phyloP scores from a whole-genome alignment of 2,888 invertebrate genomes.

The Eubasilissa splendida region DNA sequence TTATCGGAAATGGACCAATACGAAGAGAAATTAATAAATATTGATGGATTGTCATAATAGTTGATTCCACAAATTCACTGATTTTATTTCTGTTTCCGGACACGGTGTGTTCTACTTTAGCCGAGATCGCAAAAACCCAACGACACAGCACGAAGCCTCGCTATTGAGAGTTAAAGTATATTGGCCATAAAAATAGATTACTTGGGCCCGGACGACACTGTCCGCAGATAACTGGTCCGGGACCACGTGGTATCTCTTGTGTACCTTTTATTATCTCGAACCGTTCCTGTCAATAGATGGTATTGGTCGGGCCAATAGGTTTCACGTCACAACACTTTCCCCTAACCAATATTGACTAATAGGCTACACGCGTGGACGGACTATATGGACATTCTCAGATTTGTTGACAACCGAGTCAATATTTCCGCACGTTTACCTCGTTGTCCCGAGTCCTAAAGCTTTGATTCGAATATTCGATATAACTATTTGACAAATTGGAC shows the following conservation, averaged over 20 bases:
- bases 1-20: too few species aligned
- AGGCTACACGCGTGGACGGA: not conserved
- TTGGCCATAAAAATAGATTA: constrained; percentile 34
- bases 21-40: constrained; percentile 13
- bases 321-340: not conserved
- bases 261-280: constrained; percentile 8
- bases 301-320: constrained; percentile 13
- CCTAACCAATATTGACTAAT: constrained; percentile 26
- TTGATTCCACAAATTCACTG: not conserved
- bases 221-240: constrained; percentile 20
- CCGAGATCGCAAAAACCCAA: constrained; percentile 11
- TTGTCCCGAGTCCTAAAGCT: too few species aligned
- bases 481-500: too few species aligned
- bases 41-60: constrained; percentile 14
- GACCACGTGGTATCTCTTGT: constrained; percentile 19
- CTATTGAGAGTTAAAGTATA: constrained; percentile 30
- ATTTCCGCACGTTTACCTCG: too few species aligned
- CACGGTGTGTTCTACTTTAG: constrained; percentile 18
- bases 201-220: constrained; percentile 23
- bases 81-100: constrained; percentile 10
- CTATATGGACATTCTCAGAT: not conserved
- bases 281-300: not conserved
- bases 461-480: too few species aligned
- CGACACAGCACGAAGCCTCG: not conserved
- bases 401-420: not conserved